Conservation (phyloP, 2,888 invertebrate species). For the Petrophora chlorosata region DNA sequence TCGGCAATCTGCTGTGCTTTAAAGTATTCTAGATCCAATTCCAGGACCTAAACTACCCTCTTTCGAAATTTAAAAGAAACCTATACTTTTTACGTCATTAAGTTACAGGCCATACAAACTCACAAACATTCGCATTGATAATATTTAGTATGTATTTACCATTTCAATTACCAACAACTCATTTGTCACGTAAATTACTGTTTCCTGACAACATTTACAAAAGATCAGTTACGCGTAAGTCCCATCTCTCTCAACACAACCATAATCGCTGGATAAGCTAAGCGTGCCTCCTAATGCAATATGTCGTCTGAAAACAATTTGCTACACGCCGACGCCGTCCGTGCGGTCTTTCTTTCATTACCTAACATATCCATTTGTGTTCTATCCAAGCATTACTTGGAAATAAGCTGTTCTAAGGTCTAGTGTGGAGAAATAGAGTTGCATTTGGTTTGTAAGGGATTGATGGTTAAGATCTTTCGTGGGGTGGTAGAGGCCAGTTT, state of each 20-base stretch:
- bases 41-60: no score
- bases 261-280: conserved; percentile 30
- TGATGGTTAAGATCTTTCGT: conserved; percentile 22
- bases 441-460: neutral
- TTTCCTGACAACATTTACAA: conserved; percentile 27
- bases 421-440: neutral
- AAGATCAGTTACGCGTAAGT: neutral
- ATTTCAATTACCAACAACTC: no score
- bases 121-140: no score
- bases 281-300: conserved; percentile 64
- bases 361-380: conserved; percentile 44
- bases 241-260: neutral
- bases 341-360: conserved; percentile 76
- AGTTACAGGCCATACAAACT: no score
- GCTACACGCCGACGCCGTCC: conserved; percentile 68
- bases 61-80: no score
- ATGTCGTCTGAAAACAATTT: conserved; percentile 81
- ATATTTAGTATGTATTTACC: no score
- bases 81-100: no score
- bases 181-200: no score
- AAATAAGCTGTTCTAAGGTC: neutral
- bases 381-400: conserved; percentile 19
- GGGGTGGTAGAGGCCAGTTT: conserved; percentile 36
- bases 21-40: no score
- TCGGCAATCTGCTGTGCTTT: no score